Base-by-base conservation (phyloP, 2,888 invertebrate genomes). In the Arenicola marina region DNA sequence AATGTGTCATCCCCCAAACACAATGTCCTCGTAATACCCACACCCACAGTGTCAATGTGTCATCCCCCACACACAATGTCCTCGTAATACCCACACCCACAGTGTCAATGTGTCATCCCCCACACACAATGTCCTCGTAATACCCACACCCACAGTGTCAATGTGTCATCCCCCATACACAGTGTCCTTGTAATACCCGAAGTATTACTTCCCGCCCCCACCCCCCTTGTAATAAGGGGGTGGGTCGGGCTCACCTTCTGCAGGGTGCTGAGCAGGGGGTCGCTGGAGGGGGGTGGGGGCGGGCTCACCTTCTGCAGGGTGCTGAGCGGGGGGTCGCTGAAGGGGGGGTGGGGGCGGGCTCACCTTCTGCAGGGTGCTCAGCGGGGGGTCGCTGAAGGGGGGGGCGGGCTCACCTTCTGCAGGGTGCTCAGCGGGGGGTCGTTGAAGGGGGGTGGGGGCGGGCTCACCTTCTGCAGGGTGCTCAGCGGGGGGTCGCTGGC, bases 321-420 rank as follows among this genome's bases (percentile, higher is more conserved):
- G 11, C 90, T 91, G 29, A 95, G 87, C 2, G 91, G 89, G 51
- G 90, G 89, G 67, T 90, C 91, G 66, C 68, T 70, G 1, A 90
- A 89, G 66, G 89, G 88, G 21, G 51, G 34, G 11, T 91, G 92
- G 11, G 91, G 92, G 53, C 95, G n/a, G n/a, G 31, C 24, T 46
- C 73, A 88, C 87, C 84, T 86, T 91, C 84, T 97, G 96, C 66
- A 95, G 87, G 70, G 95, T 91, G 11, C 90, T 91, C 28, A 95
- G 87, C 2, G 91, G 89, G 51, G 90, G 89, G 67, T 90, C 91
- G 66, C 68, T 70, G 1, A 90, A 89, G 66, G 89, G 88, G 21
- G 51, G 34, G 11, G 91, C 92, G 11, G 91, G 31, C 24, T 46
- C 73, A 88, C 87, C 84, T 86, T 91, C 84, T 97, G 96, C 66